A percentile compares a stretch with the other conserved stretches of the same genome.
phyloP scores from a whole-genome alignment of 37 sponge, comb jelly and placozoan species.

The Geodia barretti region DNA sequence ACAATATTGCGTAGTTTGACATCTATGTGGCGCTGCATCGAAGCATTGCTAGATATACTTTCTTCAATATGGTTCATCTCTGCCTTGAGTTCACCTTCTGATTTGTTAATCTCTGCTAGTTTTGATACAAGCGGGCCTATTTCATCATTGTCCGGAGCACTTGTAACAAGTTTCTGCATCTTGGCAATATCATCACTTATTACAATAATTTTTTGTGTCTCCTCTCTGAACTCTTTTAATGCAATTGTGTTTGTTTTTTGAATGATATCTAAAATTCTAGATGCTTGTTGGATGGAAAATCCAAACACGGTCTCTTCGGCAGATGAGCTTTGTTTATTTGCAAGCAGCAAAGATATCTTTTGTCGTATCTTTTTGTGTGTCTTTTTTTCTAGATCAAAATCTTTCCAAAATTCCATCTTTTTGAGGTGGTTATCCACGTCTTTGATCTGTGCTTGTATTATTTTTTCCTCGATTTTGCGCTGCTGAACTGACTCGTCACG shows the following conservation, averaged over 20 bases:
- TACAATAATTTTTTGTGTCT: background rate
- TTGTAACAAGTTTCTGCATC: background rate
- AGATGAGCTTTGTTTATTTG: too few species aligned
- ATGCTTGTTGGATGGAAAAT: background rate
- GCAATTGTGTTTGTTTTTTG: background rate
- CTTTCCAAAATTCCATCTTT: too few species aligned
- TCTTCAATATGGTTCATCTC: background rate
- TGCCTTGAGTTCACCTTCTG: background rate
- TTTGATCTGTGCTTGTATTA: too few species aligned
- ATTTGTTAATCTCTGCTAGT: background rate
- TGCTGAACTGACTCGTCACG: background rate
- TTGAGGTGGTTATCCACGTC: too few species aligned
- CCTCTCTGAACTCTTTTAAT: background rate
- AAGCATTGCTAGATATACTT: background rate
- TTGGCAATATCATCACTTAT: background rate
- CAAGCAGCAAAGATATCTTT: too few species aligned
- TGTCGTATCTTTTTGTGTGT: too few species aligned
- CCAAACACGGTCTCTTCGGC: background rate
- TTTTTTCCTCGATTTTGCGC: too few species aligned
- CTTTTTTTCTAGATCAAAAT: too few species aligned
- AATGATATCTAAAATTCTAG: background rate
- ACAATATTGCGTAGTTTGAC: background rate
- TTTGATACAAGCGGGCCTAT: background rate
- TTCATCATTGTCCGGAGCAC: background rate
- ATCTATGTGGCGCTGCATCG: background rate